Conservation (phyloP, 2,113 vertebrate genomes). For the Embiotoca jacksoni region DNA sequence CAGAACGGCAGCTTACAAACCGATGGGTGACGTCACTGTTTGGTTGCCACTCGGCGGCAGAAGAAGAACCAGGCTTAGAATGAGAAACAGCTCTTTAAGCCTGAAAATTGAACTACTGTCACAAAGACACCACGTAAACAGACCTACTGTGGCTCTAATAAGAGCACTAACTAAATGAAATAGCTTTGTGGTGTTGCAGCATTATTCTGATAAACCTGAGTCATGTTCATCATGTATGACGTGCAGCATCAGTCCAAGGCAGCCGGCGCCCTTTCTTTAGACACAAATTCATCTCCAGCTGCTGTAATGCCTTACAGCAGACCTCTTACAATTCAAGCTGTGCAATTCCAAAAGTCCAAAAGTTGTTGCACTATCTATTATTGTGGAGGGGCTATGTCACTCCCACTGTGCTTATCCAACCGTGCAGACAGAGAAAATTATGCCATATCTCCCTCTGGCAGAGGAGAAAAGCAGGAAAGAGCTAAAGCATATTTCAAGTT, state of each 20-base stretch:
- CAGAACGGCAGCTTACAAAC: too few relatives aligned
- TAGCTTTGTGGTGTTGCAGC: too few relatives aligned
- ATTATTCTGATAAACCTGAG: neutral
- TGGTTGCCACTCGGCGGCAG: too few relatives aligned
- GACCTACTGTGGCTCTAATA: too few relatives aligned
- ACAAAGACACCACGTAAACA: too few relatives aligned
- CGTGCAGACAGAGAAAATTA: slow-evolving; percentile 34
- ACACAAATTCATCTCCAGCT: neutral
- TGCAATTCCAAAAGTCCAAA: slow-evolving; percentile 34
- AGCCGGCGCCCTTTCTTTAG: neutral
- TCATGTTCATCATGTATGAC: neutral
- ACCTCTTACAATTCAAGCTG: slow-evolving; percentile 32
- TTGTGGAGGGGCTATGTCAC: slow-evolving; percentile 20
- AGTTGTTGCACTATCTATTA: slow-evolving; percentile 29
- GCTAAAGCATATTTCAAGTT: slow-evolving; percentile 5
- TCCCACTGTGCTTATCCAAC: slow-evolving; percentile 43
- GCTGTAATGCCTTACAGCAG: neutral
- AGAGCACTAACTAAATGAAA: too few relatives aligned
- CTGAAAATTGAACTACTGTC: too few relatives aligned
- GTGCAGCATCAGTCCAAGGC: neutral
- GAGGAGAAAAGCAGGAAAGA: slow-evolving; percentile 2
- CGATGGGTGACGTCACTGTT: too few relatives aligned
- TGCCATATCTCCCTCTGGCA: slow-evolving; percentile 38
- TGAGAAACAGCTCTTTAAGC: too few relatives aligned
- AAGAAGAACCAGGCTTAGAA: too few relatives aligned